These are phyloP conservation scores for Zaprionus bogoriensis DNA, from an alignment of 2,888 invertebrate species.

Conservation along the genomic window DNA sequence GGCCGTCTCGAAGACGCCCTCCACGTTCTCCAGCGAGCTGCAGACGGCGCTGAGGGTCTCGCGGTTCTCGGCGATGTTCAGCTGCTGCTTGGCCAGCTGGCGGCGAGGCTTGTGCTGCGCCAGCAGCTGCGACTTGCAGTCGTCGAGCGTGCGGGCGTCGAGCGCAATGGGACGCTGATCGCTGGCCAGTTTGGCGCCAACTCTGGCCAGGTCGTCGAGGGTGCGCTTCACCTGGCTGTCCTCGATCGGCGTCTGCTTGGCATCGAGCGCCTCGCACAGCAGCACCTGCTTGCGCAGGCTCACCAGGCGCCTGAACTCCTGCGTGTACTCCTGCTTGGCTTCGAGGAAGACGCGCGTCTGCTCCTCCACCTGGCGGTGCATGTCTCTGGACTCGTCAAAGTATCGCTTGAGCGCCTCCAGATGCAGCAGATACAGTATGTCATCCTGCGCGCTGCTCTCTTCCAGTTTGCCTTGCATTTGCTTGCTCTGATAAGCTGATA, in stretches of 20 bases:
- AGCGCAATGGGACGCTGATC: conserved; percentile 53
- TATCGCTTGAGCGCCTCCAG: conserved; percentile 75
- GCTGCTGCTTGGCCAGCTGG: conserved; percentile 31
- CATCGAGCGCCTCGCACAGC: conserved; percentile 43
- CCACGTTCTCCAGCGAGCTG: conserved; percentile 52
- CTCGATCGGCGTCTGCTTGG: conserved; percentile 12
- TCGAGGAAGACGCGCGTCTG: conserved; percentile 61
- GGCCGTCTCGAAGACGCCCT: conserved; percentile 64
- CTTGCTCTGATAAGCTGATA: too few species aligned
- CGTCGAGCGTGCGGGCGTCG: conserved; percentile 32
- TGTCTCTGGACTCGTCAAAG: conserved; percentile 58
- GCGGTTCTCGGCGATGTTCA: conserved; percentile 52
- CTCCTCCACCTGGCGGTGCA: conserved; percentile 74
- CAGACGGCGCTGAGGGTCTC: conserved; percentile 57
- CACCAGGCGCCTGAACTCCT: conserved; percentile 53
- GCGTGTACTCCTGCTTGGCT: conserved; percentile 64
- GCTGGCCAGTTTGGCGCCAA: conserved; percentile 41
- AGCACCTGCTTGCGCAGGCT: conserved; percentile 48
- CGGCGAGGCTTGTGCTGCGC: conserved; percentile 21
- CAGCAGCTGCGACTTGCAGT: conserved; percentile 30
- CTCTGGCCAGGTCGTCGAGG: conserved; percentile 23
- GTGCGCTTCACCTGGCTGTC: conserved; percentile 21
- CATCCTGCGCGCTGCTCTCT: conserved; percentile 40
- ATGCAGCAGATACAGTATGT: conserved; percentile 71
- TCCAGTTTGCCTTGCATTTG: conserved; percentile 26